Percentiles rank a stretch among this genome's conserved stretches.
Evolutionary conservation across 2,797 vertebrate species (phyloP).

Genomic region (Halcyon badia): DNA sequence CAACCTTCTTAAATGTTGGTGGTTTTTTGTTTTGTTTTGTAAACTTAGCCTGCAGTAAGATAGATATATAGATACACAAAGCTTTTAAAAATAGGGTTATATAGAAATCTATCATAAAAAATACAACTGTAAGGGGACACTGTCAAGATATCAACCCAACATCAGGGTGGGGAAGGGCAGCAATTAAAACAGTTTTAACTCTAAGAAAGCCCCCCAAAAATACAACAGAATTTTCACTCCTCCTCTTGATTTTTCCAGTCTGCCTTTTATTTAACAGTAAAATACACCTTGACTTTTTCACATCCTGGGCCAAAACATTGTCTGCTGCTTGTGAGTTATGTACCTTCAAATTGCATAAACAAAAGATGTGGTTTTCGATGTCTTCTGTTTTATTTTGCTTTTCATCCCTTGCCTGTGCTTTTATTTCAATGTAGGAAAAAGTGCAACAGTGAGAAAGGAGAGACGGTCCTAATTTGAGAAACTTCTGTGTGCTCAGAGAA

Average conservation of each 20-base stretch:
- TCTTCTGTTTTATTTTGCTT: background rate
- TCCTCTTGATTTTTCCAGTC: background rate
- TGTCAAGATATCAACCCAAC: background rate
- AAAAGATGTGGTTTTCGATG: background rate
- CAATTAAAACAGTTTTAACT: background rate
- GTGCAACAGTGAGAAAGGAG: background rate
- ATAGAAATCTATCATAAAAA: background rate
- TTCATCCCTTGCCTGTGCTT: background rate
- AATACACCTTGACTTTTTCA: background rate
- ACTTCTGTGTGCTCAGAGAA: background rate
- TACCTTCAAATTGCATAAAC: background rate
- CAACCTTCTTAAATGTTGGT: background rate
- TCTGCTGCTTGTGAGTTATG: background rate
- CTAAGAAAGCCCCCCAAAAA: background rate
- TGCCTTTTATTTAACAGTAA: background rate
- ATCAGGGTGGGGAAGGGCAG: background rate
- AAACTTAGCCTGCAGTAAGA: background rate
- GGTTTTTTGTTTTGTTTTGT: background rate
- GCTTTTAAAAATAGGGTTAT: background rate
- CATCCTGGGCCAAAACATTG: background rate
- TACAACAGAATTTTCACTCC: background rate
- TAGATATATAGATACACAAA: background rate
- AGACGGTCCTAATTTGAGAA: background rate
- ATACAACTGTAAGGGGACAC: background rate
- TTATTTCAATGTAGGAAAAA: background rate